Base-by-base conservation (phyloP, 2,888 invertebrate species). In the Agriopis leucophaearia region DNA sequence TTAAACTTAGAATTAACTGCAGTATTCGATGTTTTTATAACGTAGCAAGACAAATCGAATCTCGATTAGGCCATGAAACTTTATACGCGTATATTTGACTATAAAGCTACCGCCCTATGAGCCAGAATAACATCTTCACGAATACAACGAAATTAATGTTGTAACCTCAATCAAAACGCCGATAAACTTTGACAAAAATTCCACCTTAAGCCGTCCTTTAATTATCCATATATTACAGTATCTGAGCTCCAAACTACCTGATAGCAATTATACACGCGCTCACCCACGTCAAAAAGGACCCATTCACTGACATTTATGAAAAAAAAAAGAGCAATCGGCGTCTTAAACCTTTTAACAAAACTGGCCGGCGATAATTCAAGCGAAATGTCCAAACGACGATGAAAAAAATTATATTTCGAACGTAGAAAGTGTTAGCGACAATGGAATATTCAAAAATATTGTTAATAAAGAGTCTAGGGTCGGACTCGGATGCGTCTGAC, bases 171-270 rank as follows among this genome's bases (percentile, higher is more conserved):
- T 93, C 93, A 93, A 89, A 94, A 91, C 77, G 88, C 85, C 90
- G 86, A 93, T 93, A 93, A 91, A 93, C 83, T 91, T 92, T 94
- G 94, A 92, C 94, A 93, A 93, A 92, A 92, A 93, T 91, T 93
- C 92, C 90, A 90, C 87, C 85, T 89, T 92, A 93, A 91, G 90
- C 91, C 90, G 89, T 88, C 88, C 89, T 92, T 92, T 93, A 92
- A 93, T 93, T 92, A 92, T 92, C 91, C 90, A 93, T 93, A 93
- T 92, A 92, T 93, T 92, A 92, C 90, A 86, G 82, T 87, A 87
- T 86, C 86, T 86, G 80, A 86, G 78, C 79, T 81, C 84, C 72
- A 87, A 89, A 91, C 94, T 93, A 94, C 94, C 94, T 93, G 94
- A 88, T 87, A 85, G 88, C 91, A 92, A 93, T 93, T 93, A 93